phyloP scores from a whole-genome alignment of 2,888 invertebrate species.

The Caenorhabditis drosophilae region DNA sequence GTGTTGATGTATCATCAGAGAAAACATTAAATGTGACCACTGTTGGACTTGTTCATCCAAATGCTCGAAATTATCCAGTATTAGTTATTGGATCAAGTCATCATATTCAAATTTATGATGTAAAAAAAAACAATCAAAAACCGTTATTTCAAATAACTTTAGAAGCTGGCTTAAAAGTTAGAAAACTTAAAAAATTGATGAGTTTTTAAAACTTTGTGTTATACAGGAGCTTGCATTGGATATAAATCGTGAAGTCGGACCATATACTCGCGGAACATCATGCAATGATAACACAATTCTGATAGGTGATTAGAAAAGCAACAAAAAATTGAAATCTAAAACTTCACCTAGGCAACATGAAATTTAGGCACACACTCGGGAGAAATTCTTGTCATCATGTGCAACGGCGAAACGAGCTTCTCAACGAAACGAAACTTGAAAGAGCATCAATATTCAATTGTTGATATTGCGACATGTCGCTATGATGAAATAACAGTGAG shows the following conservation, averaged over 20 bases:
- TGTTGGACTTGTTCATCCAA: conserved; percentile 52
- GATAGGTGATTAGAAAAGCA: conserved; percentile 51
- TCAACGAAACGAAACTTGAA: conserved; percentile 8
- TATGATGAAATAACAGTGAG: conserved; percentile 65
- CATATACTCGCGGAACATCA: conserved; percentile 48
- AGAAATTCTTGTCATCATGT: conserved; percentile 55
- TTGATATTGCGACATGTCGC: conserved; percentile 64
- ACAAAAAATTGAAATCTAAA: no score
- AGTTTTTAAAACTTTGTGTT: no score
- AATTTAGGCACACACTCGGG: conserved; percentile 56
- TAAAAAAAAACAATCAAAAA: conserved; percentile 10
- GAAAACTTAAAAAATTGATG: no score
- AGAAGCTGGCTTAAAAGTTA: background rate
- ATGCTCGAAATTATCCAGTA: conserved; percentile 50
- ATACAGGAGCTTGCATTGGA: background rate
- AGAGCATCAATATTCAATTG: conserved; percentile 58
- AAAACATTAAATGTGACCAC: background rate
- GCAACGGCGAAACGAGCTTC: conserved; percentile 55
- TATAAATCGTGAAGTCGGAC: conserved; percentile 12
- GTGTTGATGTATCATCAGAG: background rate
- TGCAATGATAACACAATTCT: conserved; percentile 60
- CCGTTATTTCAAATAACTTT: conserved; percentile 12
- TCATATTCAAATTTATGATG: conserved; percentile 40
- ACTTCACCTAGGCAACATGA: no score
- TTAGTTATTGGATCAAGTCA: conserved; percentile 47